Percentiles rank a stretch among this genome's conserved stretches.
Evolutionary conservation across 2,113 vertebrate species (phyloP).

Genomic region (Heteronetta atricapilla): DNA sequence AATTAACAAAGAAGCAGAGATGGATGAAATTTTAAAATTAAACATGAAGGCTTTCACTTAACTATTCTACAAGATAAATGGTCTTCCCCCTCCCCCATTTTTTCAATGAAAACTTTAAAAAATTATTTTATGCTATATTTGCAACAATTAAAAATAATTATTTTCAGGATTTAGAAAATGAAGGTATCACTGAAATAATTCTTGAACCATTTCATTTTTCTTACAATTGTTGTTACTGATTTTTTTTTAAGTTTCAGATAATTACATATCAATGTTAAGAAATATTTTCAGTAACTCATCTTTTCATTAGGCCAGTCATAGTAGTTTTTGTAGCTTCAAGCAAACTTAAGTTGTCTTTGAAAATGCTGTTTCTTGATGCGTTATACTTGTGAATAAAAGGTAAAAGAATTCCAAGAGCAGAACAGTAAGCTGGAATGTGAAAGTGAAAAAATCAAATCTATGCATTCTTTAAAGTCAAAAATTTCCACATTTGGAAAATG

Average conservation of each 20-base stretch:
- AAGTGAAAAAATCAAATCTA: not conserved
- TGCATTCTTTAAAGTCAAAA: not conserved
- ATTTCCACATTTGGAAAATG: not conserved
- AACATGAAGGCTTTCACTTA: not conserved
- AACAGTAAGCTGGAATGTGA: not conserved
- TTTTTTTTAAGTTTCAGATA: not conserved
- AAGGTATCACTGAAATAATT: not conserved
- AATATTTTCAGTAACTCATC: not conserved
- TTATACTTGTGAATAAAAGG: not conserved
- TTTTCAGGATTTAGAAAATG: not conserved
- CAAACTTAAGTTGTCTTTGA: not conserved
- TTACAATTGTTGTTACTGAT: not conserved
- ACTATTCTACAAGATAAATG: not conserved
- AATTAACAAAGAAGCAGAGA: not conserved
- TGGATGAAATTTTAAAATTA: conserved; percentile 8
- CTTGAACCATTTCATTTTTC: not conserved
- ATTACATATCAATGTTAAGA: not conserved
- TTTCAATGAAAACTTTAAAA: conserved; percentile 6
- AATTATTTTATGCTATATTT: not conserved
- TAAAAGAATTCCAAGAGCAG: not conserved
- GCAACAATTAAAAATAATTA: not conserved
- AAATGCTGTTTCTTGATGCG: not conserved
- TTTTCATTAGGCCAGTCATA: not conserved
- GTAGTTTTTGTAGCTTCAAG: not conserved
- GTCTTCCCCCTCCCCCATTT: not conserved